Percentiles rank a stretch among this genome's conserved stretches.
Evolutionary conservation across 2,797 vertebrate genomes (phyloP).

Genomic region (Huso huso): DNA sequence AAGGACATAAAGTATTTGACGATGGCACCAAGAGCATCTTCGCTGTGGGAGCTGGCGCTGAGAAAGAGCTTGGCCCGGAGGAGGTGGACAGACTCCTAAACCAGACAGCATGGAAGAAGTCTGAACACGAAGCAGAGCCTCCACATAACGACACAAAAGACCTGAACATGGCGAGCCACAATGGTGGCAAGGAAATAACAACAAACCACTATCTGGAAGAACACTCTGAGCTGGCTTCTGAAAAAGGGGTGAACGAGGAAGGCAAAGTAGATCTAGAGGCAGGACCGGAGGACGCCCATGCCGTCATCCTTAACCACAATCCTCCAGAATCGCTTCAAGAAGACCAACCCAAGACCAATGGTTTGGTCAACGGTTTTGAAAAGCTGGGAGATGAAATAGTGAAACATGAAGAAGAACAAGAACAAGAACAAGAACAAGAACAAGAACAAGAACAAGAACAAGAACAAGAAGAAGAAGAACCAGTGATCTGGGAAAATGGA

Average conservation of each 20-base stretch:
- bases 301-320: not conserved
- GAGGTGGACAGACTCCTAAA: conserved; percentile 50
- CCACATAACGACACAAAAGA: not conserved
- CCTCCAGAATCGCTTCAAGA: not conserved
- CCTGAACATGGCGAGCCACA: conserved; percentile 14
- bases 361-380: not conserved
- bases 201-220: not conserved
- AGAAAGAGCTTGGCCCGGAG: conserved; percentile 33
- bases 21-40: conserved; percentile 52
- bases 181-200: conserved; percentile 4
- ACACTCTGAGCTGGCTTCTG: not conserved
- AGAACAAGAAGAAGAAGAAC: not conserved
- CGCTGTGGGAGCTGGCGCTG: conserved; percentile 18
- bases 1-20: conserved; percentile 38
- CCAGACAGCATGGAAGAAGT: conserved; percentile 38
- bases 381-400: not conserved
- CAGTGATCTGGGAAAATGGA: not conserved
- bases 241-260: not conserved
- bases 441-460: conserved; percentile 1
- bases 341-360: conserved; percentile 11
- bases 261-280: too few species aligned
- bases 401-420: not conserved
- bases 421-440: too few species aligned
- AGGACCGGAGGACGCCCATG: not conserved
- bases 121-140: not conserved